These are phyloP conservation scores for Acipenser oxyrinchus DNA, from an alignment of 2,797 vertebrate genomes.

Conservation along the genomic window DNA sequence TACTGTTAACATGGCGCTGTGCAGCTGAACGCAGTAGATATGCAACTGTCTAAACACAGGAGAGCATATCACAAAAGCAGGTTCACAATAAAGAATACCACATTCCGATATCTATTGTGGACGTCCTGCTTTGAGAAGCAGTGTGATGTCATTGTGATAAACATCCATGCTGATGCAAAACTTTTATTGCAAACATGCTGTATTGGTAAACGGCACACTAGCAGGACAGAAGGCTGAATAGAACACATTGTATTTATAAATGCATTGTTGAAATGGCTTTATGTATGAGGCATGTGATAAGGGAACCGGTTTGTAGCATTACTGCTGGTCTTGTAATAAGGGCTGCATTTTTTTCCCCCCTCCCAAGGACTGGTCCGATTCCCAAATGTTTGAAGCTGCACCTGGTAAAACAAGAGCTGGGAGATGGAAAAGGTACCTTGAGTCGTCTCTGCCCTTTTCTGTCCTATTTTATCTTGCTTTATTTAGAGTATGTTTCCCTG, in stretches of 20 bases:
- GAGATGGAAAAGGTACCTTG: constrained; percentile 63
- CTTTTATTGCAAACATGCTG: too few species aligned
- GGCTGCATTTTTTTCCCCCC: constrained; percentile 25
- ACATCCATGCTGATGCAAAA: too few species aligned
- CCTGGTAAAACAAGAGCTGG: constrained; percentile 69
- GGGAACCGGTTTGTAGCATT: background rate
- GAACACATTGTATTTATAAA: background rate
- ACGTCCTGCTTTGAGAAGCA: too few species aligned
- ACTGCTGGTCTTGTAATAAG: background rate
- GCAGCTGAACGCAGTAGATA: background rate
- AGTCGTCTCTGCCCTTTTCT: background rate
- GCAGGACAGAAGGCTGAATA: background rate
- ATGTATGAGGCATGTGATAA: constrained; percentile 3
- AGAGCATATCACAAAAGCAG: too few species aligned
- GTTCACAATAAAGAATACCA: too few species aligned
- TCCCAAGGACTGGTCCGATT: constrained; percentile 51
- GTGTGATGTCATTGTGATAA: too few species aligned
- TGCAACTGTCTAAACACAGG: too few species aligned
- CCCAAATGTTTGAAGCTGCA: constrained; percentile 75
- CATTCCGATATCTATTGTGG: too few species aligned
- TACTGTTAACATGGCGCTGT: background rate
- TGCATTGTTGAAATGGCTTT: background rate
- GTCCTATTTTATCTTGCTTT: background rate
- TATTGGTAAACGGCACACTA: too few species aligned
- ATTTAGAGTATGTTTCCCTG: background rate